Conservation (phyloP, 2,113 vertebrate species). For the Passer domesticus region DNA sequence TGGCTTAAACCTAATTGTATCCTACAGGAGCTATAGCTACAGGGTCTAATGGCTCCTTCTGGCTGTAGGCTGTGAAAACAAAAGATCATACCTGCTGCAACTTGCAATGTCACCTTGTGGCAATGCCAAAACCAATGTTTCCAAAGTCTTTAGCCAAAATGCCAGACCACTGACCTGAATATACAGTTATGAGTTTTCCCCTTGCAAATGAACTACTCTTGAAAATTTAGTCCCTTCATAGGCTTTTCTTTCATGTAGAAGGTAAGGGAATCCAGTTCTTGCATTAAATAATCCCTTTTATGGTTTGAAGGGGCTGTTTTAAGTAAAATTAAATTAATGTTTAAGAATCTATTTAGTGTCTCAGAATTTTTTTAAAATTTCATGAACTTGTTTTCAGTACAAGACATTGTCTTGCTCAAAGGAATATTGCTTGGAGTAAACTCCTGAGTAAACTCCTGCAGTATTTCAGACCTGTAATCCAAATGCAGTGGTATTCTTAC, state of each 20-base stretch:
- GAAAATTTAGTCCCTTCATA: not conserved
- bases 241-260: not conserved
- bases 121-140: not conserved
- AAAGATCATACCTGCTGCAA: not conserved
- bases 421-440: not conserved
- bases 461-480: not conserved
- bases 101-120: not conserved
- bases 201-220: not conserved
- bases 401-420: not conserved
- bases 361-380: not conserved
- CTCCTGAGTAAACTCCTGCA: not conserved
- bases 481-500: not conserved
- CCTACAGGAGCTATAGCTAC: not conserved
- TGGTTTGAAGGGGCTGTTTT: not conserved
- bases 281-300: not conserved
- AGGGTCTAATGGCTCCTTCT: not conserved
- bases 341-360: not conserved
- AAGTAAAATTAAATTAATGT: not conserved
- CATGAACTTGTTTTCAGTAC: not conserved
- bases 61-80: not conserved
- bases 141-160: not conserved
- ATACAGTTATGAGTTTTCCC: not conserved
- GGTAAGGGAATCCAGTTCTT: not conserved
- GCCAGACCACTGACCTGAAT: not conserved
- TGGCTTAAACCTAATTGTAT: not conserved